phyloP scores from a whole-genome alignment of 2,113 vertebrate genomes.

The Alosa alosa region DNA sequence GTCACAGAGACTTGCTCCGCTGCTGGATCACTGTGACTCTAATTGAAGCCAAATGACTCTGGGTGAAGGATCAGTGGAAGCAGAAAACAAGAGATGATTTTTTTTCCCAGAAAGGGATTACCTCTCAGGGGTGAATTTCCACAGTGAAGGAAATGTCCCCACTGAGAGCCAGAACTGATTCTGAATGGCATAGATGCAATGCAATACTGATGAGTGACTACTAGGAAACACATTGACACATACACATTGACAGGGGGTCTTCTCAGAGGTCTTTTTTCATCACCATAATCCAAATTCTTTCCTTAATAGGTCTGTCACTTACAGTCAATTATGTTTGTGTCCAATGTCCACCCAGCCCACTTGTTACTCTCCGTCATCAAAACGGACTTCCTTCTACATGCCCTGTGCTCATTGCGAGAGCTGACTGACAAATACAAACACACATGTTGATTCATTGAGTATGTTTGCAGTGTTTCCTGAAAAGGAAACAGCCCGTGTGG shows the following conservation, averaged over 20 bases:
- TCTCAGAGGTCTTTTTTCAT: background rate
- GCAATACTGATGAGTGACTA: background rate
- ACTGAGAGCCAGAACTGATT: background rate
- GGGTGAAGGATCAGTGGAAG: background rate
- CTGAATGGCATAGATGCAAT: background rate
- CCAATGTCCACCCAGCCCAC: background rate
- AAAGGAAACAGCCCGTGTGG: background rate
- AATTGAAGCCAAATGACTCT: background rate
- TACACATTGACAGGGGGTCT: background rate
- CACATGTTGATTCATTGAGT: background rate
- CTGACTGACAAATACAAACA: background rate
- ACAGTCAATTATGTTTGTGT: background rate
- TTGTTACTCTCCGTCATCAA: background rate
- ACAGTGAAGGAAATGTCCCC: background rate
- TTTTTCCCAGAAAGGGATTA: background rate
- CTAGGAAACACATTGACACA: background rate
- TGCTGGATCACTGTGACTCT: background rate
- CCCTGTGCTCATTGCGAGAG: background rate
- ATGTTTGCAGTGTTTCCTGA: background rate
- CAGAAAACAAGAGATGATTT: background rate
- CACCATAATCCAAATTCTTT: background rate
- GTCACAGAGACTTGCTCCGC: background rate
- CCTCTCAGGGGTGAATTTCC: background rate
- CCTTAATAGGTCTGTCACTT: background rate
- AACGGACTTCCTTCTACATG: background rate